Evolutionary conservation across 2,113 vertebrate genomes (phyloP).

Genomic region (Pseudois nayaur): DNA sequence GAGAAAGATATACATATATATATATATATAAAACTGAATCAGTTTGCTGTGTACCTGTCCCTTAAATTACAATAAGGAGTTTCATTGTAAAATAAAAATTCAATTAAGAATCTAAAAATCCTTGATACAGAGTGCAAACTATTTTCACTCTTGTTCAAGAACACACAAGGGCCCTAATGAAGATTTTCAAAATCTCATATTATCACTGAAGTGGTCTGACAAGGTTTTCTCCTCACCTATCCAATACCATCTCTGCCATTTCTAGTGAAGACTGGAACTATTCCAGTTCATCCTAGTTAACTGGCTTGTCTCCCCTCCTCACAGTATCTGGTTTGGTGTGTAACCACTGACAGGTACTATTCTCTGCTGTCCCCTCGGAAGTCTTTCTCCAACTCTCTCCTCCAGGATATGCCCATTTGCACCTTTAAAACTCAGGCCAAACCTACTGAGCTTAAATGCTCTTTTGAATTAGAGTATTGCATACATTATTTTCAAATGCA

Average conservation of each 20-base stretch:
- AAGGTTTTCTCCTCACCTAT: neutral
- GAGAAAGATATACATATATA: neutral
- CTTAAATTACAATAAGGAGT: neutral
- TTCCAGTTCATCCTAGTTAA: neutral
- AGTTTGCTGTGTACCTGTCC: neutral
- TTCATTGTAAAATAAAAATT: constrained; percentile 18
- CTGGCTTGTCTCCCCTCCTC: neutral
- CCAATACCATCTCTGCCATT: neutral
- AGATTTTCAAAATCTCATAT: neutral
- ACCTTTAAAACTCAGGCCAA: neutral
- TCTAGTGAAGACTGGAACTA: neutral
- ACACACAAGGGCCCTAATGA: neutral
- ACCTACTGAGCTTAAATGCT: neutral
- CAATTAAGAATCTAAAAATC: neutral
- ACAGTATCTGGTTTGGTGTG: neutral
- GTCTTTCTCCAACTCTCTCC: neutral
- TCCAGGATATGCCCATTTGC: neutral
- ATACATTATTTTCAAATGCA: neutral
- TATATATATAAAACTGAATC: neutral
- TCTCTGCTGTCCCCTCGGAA: neutral
- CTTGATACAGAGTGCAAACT: neutral
- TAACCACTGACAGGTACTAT: neutral
- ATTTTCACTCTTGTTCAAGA: neutral
- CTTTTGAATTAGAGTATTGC: neutral
- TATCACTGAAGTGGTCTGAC: neutral